Percentiles rank a stretch among this genome's conserved stretches.
phyloP scores from a whole-genome alignment of 2,797 vertebrate genomes.

The Trachops cirrhosus region DNA sequence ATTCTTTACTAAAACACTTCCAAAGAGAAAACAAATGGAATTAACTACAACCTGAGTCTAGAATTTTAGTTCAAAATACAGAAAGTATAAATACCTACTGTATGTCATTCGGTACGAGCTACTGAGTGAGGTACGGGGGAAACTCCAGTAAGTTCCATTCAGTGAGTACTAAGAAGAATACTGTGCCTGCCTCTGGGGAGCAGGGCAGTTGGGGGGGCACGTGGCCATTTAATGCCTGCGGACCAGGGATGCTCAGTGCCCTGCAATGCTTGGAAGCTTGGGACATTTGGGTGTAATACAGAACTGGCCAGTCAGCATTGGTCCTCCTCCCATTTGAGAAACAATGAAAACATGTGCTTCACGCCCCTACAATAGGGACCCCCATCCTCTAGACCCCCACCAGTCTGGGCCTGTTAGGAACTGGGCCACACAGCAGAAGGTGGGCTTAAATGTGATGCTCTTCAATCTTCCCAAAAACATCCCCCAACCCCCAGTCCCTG shows the following conservation, averaged over 20 bases:
- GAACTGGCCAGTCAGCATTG: background rate
- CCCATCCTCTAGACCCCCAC: too few relatives aligned
- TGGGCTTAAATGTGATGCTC: too few relatives aligned
- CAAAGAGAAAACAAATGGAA: conserved; percentile 22
- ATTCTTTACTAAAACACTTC: conserved; percentile 6
- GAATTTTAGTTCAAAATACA: background rate
- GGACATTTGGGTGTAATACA: background rate
- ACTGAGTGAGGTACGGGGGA: background rate
- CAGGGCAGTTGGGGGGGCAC: rapidly evolving
- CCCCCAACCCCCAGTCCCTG: too few relatives aligned
- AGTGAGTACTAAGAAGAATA: background rate
- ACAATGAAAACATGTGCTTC: background rate
- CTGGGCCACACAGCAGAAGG: too few relatives aligned
- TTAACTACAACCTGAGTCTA: background rate
- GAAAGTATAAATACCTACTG: background rate
- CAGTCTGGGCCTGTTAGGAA: too few relatives aligned
- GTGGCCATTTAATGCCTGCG: background rate
- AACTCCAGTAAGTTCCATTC: background rate
- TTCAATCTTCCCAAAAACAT: too few relatives aligned
- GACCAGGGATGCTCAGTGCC: background rate
- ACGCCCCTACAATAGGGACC: background rate
- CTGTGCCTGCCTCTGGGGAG: background rate
- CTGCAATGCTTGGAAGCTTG: background rate
- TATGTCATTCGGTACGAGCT: background rate
- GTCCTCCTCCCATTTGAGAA: background rate